These are phyloP conservation scores for Manis javanica DNA, from an alignment of 2,797 vertebrate species.

Conservation along the genomic window DNA sequence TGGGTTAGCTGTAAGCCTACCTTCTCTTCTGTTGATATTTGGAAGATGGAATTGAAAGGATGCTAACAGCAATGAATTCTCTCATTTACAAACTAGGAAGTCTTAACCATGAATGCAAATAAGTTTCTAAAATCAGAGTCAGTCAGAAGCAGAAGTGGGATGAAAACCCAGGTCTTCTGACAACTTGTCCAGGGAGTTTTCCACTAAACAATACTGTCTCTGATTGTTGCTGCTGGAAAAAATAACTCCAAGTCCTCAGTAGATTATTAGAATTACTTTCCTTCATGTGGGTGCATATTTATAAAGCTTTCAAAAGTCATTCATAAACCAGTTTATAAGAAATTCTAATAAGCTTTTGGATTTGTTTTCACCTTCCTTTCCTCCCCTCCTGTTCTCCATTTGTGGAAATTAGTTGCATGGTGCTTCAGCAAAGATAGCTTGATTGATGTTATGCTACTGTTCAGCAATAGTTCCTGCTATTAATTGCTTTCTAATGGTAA, in stretches of 20 bases:
- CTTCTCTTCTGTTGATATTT: neutral
- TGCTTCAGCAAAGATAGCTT: slow-evolving; percentile 48
- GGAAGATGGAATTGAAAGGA: neutral
- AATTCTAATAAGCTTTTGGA: neutral
- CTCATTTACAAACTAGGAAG: slow-evolving; percentile 24
- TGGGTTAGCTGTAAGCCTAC: neutral
- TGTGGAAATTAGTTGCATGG: slow-evolving; percentile 7
- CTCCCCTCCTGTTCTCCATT: too few relatives aligned
- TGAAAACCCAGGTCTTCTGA: neutral
- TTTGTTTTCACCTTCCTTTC: neutral
- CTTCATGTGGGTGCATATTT: neutral
- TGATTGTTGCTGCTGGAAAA: neutral
- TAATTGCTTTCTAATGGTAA: slow-evolving; percentile 78
- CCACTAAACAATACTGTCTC: neutral
- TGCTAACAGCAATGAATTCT: neutral
- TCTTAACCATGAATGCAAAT: neutral
- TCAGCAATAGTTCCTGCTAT: slow-evolving; percentile 57
- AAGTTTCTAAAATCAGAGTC: neutral
- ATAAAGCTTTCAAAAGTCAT: slow-evolving; percentile 15
- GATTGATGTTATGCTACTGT: slow-evolving; percentile 49
- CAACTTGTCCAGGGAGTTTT: neutral
- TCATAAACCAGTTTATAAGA: neutral
- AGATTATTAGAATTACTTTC: neutral
- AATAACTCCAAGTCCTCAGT: neutral
- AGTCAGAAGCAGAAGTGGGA: neutral